These are phyloP conservation scores for Apis cerana DNA, from an alignment of 1,140 invertebrate species.

Conservation along the genomic window DNA sequence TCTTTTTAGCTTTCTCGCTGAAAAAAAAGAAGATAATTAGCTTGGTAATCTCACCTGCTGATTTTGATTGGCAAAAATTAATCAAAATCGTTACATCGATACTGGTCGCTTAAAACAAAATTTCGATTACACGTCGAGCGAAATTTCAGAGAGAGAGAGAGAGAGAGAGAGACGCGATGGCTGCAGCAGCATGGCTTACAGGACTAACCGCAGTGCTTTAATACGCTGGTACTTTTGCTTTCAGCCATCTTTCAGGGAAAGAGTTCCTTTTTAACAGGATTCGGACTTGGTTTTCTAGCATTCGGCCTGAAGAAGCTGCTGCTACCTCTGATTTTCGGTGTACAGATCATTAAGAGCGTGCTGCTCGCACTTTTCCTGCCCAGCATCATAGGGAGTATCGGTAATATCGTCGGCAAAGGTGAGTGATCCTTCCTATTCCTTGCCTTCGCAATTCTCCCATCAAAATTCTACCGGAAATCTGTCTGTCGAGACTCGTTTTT, in stretches of 20 bases:
- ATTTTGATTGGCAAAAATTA: too few species aligned
- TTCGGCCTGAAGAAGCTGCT: slow-evolving; percentile 91
- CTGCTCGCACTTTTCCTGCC: slow-evolving; percentile 91
- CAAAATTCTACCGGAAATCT: too few species aligned
- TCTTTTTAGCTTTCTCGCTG: too few species aligned
- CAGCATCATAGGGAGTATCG: slow-evolving; percentile 89
- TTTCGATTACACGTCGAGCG: too few species aligned
- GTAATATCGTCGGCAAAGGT: slow-evolving; percentile 91
- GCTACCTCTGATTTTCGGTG: slow-evolving; percentile 88
- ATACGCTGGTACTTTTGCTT: slow-evolving; percentile 80
- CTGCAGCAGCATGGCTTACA: slow-evolving; percentile 75
- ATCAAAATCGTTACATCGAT: too few species aligned
- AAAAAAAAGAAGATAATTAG: too few species aligned
- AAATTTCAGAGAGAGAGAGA: not conserved
- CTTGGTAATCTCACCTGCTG: not conserved
- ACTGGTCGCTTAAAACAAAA: too few species aligned
- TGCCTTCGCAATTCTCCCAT: too few species aligned
- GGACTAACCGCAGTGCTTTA: slow-evolving; percentile 78
- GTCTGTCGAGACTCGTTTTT: too few species aligned
- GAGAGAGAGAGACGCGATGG: slow-evolving; percentile 7
- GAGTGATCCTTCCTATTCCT: not conserved
- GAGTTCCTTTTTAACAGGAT: slow-evolving; percentile 86
- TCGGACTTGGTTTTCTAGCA: slow-evolving; percentile 87
- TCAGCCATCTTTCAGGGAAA: slow-evolving; percentile 81
- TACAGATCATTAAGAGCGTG: slow-evolving; percentile 90